Evolutionary conservation across 2,113 vertebrate genomes (phyloP).

Genomic region (Albula goreensis): DNA sequence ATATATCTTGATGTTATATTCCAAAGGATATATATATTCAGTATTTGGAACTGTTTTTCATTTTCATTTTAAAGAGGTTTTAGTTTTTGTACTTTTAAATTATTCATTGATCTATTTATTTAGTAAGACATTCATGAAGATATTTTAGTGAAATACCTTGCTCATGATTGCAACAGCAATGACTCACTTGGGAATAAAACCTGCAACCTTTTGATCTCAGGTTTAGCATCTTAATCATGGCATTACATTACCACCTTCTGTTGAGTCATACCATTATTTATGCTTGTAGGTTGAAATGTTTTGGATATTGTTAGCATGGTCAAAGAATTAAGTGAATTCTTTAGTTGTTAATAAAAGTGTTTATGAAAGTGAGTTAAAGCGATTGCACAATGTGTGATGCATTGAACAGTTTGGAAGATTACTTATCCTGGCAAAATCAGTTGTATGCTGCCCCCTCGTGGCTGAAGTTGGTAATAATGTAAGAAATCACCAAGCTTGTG

Average conservation of each 20-base stretch:
- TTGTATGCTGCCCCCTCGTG: constrained; percentile 38
- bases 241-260: no score
- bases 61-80: no score
- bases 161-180: not conserved
- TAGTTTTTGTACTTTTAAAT: no score
- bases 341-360: not conserved
- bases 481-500: not conserved
- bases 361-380: not conserved
- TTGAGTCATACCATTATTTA: no score
- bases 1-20: no score
- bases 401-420: not conserved
- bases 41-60: not conserved
- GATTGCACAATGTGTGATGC: not conserved
- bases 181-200: not conserved
- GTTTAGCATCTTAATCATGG: not conserved
- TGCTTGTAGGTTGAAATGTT: not conserved
- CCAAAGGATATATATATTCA: not conserved
- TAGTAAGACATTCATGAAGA: not conserved
- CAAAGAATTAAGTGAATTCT: not conserved
- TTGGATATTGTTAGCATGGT: not conserved
- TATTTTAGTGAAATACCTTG: not conserved
- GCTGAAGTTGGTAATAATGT: constrained; percentile 30
- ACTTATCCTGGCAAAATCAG: not conserved
- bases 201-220: not conserved
- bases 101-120: not conserved